These are phyloP conservation scores for Tetragonula clypearis DNA, from an alignment of 1,140 invertebrate genomes.

Conservation along the genomic window DNA sequence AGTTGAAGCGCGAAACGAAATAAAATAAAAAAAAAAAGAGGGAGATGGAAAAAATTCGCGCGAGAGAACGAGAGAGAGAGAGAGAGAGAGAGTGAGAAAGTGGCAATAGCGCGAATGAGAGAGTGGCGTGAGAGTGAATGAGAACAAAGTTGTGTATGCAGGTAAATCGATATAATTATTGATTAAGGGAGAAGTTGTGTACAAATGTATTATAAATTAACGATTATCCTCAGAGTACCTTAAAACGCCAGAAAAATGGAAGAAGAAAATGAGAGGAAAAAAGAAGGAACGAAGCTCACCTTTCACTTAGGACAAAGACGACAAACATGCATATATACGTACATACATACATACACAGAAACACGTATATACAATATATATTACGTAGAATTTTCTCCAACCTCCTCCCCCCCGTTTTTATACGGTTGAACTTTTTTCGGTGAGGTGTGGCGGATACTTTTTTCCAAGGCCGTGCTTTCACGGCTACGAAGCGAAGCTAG, in stretches of 20 bases:
- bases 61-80: too few relatives aligned
- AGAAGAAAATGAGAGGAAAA: constrained; percentile 22
- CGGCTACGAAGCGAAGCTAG: constrained; percentile 25
- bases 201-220: constrained; percentile 79
- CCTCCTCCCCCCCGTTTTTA: constrained; percentile 10
- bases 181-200: constrained; percentile 78
- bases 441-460: neutral
- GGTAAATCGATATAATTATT: constrained; percentile 75
- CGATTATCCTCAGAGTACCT: constrained; percentile 71
- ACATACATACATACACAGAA: constrained; percentile 53
- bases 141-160: constrained; percentile 53
- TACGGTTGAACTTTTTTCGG: neutral
- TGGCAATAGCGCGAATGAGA: constrained; percentile 3
- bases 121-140: constrained; percentile 33
- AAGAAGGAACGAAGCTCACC: constrained; percentile 54
- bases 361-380: constrained; percentile 70
- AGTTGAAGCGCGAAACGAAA: too few relatives aligned
- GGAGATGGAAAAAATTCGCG: too few relatives aligned
- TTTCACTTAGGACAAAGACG: constrained; percentile 37
- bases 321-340: constrained; percentile 7
- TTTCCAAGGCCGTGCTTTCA: constrained; percentile 9
- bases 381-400: constrained; percentile 56
- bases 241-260: constrained; percentile 57
- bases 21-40: too few relatives aligned
- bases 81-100: neutral